Percentiles rank a stretch among this genome's conserved stretches.
These are phyloP conservation scores for Lochmaea capreae DNA, from an alignment of 2,888 invertebrate genomes.

Conservation along the genomic window DNA sequence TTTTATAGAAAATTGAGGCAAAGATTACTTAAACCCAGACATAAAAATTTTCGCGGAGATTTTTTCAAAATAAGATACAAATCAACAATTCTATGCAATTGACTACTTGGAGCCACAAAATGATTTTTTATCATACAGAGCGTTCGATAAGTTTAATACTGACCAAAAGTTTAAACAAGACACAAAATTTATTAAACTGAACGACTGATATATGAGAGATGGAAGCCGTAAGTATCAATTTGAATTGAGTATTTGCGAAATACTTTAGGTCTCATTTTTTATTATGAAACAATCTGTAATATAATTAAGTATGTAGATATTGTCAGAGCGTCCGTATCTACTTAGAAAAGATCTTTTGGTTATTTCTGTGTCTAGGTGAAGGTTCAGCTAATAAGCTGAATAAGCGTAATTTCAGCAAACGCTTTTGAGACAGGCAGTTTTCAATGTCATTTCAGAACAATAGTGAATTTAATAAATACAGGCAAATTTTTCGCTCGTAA, in stretches of 20 bases:
- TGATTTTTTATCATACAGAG: too few species aligned
- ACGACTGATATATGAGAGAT: too few species aligned
- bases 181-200: too few species aligned
- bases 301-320: not conserved
- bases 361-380: slow-evolving; percentile 25
- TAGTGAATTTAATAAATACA: slow-evolving; percentile 14
- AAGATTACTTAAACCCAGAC: slow-evolving; percentile 30
- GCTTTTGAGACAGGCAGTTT: slow-evolving; percentile 21
- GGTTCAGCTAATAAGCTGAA: slow-evolving; percentile 33
- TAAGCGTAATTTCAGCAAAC: slow-evolving; percentile 32
- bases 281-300: not conserved
- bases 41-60: slow-evolving; percentile 14
- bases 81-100: not conserved
- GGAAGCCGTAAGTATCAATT: too few species aligned
- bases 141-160: not conserved
- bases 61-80: slow-evolving; percentile 18
- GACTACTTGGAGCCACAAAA: not conserved
- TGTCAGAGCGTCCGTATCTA: not conserved
- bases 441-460: slow-evolving; percentile 2
- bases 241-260: not conserved
- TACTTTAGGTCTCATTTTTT: not conserved
- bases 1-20: slow-evolving; percentile 29
- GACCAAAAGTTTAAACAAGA: not conserved
- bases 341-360: slow-evolving; percentile 8
- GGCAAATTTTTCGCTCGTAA: not conserved